phyloP scores from a whole-genome alignment of 2,888 invertebrate genomes.

The Anthophora plumipes region DNA sequence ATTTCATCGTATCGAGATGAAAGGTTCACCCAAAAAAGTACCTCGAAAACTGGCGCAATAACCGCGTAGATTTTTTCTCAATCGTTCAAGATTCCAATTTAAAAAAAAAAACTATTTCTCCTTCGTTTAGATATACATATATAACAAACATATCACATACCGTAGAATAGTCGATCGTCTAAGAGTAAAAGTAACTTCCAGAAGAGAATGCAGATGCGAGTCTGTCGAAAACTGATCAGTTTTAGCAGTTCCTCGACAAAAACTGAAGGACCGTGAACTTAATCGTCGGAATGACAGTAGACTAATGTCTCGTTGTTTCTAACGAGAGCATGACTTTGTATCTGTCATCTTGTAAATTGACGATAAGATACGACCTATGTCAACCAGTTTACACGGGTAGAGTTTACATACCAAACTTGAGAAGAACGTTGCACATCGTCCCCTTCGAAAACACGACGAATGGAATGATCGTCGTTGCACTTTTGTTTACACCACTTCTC shows the following conservation, averaged over 20 bases:
- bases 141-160: too few relatives aligned
- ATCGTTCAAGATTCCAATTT: too few relatives aligned
- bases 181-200: neutral
- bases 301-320: neutral
- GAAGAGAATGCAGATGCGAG: neutral
- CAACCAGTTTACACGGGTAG: conserved; percentile 18
- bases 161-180: neutral
- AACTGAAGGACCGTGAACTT: neutral
- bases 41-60: too few relatives aligned
- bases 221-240: too few relatives aligned
- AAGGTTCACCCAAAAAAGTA: too few relatives aligned
- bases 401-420: conserved; percentile 19
- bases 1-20: too few relatives aligned
- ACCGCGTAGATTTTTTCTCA: too few relatives aligned
- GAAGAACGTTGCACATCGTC: too few relatives aligned
- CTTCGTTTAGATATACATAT: too few relatives aligned
- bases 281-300: neutral
- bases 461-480: neutral
- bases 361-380: conserved; percentile 61
- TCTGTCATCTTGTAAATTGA: conserved; percentile 46
- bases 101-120: too few relatives aligned
- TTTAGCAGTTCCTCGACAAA: neutral
- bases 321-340: conserved; percentile 23
- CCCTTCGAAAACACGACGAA: neutral
- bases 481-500: conserved; percentile 29